Conservation (phyloP, 2,888 invertebrate genomes). For the Drosophila gaucha region DNA sequence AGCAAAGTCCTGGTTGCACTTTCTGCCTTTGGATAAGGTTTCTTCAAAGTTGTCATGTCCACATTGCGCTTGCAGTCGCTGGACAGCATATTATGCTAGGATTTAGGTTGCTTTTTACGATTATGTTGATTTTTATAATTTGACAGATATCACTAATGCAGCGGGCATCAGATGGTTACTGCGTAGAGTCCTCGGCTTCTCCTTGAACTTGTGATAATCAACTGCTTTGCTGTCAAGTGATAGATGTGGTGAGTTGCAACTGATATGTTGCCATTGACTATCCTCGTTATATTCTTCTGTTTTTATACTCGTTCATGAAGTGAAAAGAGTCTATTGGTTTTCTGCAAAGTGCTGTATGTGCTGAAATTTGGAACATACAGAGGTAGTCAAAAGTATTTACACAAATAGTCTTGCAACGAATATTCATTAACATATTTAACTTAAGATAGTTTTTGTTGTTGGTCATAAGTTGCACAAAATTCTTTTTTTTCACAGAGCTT, state of each 20-base stretch:
- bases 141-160: conserved; percentile 55
- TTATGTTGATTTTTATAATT: conserved; percentile 7
- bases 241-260: conserved; percentile 64
- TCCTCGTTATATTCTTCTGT: conserved; percentile 20
- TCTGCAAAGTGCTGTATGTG: no score
- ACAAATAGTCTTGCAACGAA: no score
- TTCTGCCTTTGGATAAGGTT: conserved; percentile 1
- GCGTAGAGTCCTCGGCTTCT: conserved; percentile 26
- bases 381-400: no score
- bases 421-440: no score
- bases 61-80: not conserved
- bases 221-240: conserved; percentile 71
- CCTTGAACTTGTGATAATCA: conserved; percentile 60
- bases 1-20: conserved; percentile 17
- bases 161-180: not conserved
- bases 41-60: conserved; percentile 1
- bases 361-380: no score
- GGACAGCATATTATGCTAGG: not conserved
- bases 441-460: no score
- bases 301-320: no score
- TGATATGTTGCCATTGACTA: conserved; percentile 32
- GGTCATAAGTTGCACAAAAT: not conserved
- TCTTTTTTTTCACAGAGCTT: conserved; percentile 4
- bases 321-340: no score
- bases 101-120: conserved; percentile 2